Conservation (phyloP, 2,113 vertebrate genomes). For the Cinclus cinclus region DNA sequence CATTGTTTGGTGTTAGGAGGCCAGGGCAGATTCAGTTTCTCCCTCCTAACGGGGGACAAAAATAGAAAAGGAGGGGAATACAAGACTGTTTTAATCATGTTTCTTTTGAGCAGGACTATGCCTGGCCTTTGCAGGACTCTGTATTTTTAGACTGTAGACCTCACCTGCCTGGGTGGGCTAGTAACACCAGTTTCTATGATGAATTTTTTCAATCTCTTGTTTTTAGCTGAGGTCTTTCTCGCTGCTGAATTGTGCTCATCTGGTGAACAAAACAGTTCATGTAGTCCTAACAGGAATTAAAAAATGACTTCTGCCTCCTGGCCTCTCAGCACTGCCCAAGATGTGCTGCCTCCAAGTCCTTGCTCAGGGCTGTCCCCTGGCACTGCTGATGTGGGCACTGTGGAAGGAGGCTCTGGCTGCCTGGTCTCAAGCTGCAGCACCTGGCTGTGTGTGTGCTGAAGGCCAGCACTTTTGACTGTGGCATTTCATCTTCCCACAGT, state of each 20-base stretch:
- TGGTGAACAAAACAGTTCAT: background rate
- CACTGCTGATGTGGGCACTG: background rate
- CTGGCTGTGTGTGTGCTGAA: background rate
- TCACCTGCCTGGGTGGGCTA: background rate
- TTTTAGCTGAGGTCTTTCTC: background rate
- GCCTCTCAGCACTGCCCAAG: background rate
- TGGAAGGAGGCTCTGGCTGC: background rate
- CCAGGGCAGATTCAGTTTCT: background rate
- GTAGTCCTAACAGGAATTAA: background rate
- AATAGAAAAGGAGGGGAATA: background rate
- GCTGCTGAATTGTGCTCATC: background rate
- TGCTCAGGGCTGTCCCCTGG: background rate
- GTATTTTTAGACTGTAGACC: background rate
- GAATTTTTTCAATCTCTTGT: background rate
- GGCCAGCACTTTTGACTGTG: background rate
- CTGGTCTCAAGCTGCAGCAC: background rate
- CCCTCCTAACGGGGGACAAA: accelerated
- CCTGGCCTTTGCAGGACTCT: background rate
- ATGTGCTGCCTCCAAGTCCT: background rate
- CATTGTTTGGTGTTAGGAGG: background rate
- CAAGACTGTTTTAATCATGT: background rate
- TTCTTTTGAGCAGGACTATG: background rate
- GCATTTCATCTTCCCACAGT: background rate
- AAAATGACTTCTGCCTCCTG: background rate
- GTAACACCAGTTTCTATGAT: background rate